phyloP scores from a whole-genome alignment of 2,797 vertebrate genomes.

The Crocidura indochinensis region DNA sequence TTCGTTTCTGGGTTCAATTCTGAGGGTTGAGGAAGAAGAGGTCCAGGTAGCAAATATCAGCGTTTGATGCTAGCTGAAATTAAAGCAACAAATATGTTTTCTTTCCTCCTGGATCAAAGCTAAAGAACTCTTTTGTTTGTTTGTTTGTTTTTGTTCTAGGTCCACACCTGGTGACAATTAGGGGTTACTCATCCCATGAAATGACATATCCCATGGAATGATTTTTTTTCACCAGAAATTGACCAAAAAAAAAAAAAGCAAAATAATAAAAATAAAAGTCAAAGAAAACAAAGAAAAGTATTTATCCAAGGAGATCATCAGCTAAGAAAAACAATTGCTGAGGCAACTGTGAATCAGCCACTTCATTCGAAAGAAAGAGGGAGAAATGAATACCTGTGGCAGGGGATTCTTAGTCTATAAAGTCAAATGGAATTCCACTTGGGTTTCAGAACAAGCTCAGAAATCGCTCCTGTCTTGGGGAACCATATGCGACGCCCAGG shows the following conservation, averaged over 20 bases:
- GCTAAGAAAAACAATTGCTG: slow-evolving; percentile 36
- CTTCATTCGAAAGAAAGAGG: background rate
- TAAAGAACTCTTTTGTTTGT: background rate
- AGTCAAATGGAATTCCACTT: background rate
- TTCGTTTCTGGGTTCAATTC: background rate
- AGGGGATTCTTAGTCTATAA: background rate
- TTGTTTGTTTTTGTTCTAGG: no score
- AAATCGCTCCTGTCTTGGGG: no score
- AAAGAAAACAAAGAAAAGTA: background rate
- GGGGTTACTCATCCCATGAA: no score
- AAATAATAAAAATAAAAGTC: background rate
- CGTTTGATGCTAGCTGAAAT: background rate
- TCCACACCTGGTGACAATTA: no score
- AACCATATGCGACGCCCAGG: no score
- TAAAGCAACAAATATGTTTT: background rate
- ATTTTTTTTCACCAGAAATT: slow-evolving; percentile 43
- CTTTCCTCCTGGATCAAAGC: slow-evolving; percentile 16
- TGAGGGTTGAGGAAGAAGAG: background rate
- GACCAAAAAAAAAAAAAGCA: background rate
- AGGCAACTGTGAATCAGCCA: slow-evolving; percentile 3
- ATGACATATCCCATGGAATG: background rate
- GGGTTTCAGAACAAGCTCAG: background rate
- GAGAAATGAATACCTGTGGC: background rate
- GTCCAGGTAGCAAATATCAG: background rate
- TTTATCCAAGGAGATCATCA: background rate